Base-by-base conservation (phyloP, 2,888 invertebrate genomes). In the Alloplasta piceator region DNA sequence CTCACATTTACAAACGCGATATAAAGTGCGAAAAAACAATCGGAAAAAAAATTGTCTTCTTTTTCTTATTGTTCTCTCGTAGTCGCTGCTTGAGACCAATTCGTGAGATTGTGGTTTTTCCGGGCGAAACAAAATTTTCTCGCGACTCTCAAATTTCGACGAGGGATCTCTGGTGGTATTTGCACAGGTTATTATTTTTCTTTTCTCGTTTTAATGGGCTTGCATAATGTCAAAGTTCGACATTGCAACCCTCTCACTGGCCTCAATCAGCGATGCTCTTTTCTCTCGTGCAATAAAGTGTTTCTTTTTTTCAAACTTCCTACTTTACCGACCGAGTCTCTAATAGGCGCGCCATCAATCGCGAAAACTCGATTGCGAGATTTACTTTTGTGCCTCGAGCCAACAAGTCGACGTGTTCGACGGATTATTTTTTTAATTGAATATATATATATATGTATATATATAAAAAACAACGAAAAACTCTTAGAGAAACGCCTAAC, bases 401-500 rank as follows among this genome's bases (percentile, higher is more conserved):
- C 64, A 72, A 76, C 63, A 67, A 73, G 76, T 72, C 76, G 76
- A 76, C 76, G 80, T 76, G 61, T 61, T 56, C 71, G 71, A 76
- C 75, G 58, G 5, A 55, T 52, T 36, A 26, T 41, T 74, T 46
- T 5, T 14, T 58, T 60, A 38, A 26, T 36, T 26, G 7, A 55
- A 48, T 1, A 12, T 61, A 3, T 12, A 7, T 50, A 41, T 41
- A 4, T 41, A 38, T n/a, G n/a, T n/a, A n/a, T n/a, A n/a, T n/a
- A n/a, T n/a, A 10, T 14, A 36, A 72, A 61, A 56, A 56, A 41
- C 5, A 50, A 71, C 10, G 46, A 56, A 26, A 73, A 77, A 61
- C 6, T 46, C 73, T 77, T 77, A 46, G 26, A 81, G 66, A 52
- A 83, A 73, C 72, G 78, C 78, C 64, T 79, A 84, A 83, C 79